These are phyloP conservation scores for Fistularia tabacaria DNA, from an alignment of 2,797 vertebrate species.

Conservation along the genomic window DNA sequence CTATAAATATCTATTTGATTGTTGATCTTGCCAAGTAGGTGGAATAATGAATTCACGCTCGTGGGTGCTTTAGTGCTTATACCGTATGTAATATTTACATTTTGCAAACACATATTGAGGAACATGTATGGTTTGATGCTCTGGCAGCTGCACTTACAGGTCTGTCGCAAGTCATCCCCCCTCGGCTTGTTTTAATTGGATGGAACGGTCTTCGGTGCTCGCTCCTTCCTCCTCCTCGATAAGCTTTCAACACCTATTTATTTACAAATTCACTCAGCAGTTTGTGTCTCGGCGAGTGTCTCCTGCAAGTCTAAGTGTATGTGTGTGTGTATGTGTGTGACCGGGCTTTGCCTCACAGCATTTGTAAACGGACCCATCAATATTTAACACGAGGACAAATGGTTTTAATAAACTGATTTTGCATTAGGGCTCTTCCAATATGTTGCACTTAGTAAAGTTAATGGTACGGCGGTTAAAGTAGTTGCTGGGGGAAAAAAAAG, in stretches of 20 bases:
- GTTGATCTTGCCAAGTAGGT: conserved; percentile 10
- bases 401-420: conserved; percentile 39
- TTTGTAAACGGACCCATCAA: conserved; percentile 39
- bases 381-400: conserved; percentile 45
- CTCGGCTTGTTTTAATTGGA: conserved; percentile 40
- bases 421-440: conserved; percentile 17
- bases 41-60: conserved; percentile 34
- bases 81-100: conserved; percentile 18
- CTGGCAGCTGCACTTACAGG: conserved; percentile 24
- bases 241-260: conserved; percentile 49
- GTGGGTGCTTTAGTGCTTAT: conserved; percentile 7
- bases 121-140: conserved; percentile 19
- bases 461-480: conserved; percentile 4
- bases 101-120: conserved; percentile 21
- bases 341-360: conserved; percentile 16
- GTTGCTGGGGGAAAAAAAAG: background rate
- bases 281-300: too few species aligned
- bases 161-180: conserved; percentile 33
- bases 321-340: conserved; percentile 34
- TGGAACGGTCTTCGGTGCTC: conserved; percentile 28
- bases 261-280: conserved; percentile 22
- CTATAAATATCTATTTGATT: conserved; percentile 23
- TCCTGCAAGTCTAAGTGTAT: background rate
- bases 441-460: conserved; percentile 11
- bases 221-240: conserved; percentile 8